Base-by-base conservation (phyloP, 2,113 vertebrate genomes). In the Agelaius phoeniceus region DNA sequence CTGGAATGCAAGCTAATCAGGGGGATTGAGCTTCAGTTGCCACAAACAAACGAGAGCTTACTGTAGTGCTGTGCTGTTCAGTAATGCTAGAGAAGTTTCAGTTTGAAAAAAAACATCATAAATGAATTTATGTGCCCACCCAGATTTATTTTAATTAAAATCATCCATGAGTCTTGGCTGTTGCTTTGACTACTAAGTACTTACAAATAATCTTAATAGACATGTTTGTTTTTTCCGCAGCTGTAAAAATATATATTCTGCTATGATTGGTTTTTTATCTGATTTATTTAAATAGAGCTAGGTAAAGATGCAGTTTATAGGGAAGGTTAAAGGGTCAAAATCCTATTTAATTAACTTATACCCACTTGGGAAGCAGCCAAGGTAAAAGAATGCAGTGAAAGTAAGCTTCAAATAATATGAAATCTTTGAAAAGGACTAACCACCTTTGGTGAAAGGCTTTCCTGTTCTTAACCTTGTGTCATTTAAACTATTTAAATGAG, bases 251-350 rank as follows among this genome's bases (percentile, higher is more conserved):
- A 94, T 74, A 93, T 82, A 85, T 84, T 72, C 80, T 96, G 91
- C 77, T 79, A 58, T 58, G 62, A 96, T 94, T 94, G 74, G 28
- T 37, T 97, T 94, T 96, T 95, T 96, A 94, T 96, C 97, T 94
- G 95, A 93, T 98, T 98, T 97, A 97, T 98, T 97, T 98, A 98
- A 97, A 97, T 97, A 93, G 90, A 95, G 92, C 96, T 94, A 97
- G 94, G 96, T 86, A 96, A 96, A 77, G 72, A 96, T 96, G 80
- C 86, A 93, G 95, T 96, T 85, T 97, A 65, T 91, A 92, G 65
- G 49, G 52, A 93, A 89, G 92, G 96, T 96, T 96, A 97, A 93
- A 96, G 84, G 94, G 92, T 97, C 85, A 69, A 92, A 97, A 98
- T 96, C 95, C 89, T 92, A 77, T 95, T 96, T 97, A 97, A 97